Conservation (phyloP, 2,113 vertebrate genomes). For the Solea solea region DNA sequence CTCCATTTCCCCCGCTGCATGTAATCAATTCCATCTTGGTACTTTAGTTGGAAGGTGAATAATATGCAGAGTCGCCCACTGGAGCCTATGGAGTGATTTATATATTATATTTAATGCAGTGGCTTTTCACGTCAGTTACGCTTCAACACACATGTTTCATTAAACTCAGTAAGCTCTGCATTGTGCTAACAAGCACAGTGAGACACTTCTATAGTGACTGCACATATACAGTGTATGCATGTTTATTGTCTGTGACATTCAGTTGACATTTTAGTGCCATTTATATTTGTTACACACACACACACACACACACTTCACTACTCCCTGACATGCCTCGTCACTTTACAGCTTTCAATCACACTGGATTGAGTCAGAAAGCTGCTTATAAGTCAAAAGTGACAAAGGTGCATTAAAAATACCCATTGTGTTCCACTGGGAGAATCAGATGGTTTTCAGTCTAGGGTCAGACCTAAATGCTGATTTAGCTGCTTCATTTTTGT, state of each 20-base stretch:
- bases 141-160: constrained; percentile 17
- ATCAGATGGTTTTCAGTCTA: too few relatives aligned
- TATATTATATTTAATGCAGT: constrained; percentile 26
- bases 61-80: constrained; percentile 11
- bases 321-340: neutral
- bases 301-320: too few relatives aligned
- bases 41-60: neutral
- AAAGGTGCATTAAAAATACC: too few relatives aligned
- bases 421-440: too few relatives aligned
- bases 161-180: constrained; percentile 22
- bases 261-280: too few relatives aligned
- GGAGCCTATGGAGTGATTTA: constrained; percentile 29
- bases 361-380: neutral
- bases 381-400: neutral
- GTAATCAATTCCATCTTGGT: constrained; percentile 21
- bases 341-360: neutral
- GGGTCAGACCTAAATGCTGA: too few relatives aligned
- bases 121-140: constrained; percentile 18
- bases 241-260: too few relatives aligned
- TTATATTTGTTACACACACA: too few relatives aligned
- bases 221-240: too few relatives aligned
- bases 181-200: too few relatives aligned
- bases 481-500: too few relatives aligned
- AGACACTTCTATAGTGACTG: too few relatives aligned
- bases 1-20: constrained; percentile 9